A percentile compares a stretch with the other conserved stretches of the same genome.
These are phyloP conservation scores for Strigamia transsilvanica DNA, from an alignment of 2,888 invertebrate genomes.

Conservation along the genomic window DNA sequence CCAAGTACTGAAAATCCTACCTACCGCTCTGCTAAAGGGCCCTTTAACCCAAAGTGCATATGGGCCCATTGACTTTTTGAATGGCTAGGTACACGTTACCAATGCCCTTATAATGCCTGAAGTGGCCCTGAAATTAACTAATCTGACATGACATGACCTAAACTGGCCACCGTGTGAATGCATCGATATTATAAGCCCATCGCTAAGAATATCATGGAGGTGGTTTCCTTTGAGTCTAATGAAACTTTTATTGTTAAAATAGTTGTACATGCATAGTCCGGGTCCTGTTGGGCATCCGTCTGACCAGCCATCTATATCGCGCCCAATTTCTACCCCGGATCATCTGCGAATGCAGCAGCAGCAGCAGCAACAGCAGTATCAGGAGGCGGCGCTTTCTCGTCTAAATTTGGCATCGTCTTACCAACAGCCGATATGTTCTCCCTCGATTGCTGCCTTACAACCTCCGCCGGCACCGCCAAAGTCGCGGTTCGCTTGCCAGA, in stretches of 20 bases:
- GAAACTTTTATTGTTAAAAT: neutral
- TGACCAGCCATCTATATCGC: neutral
- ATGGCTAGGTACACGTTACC: too few relatives aligned
- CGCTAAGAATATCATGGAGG: too few relatives aligned
- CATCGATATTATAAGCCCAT: too few relatives aligned
- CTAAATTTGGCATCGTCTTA: neutral
- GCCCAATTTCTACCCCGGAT: neutral
- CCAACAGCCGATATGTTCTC: neutral
- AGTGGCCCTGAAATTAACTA: too few relatives aligned
- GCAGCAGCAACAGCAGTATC: neutral
- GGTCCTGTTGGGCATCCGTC: conserved; percentile 6
- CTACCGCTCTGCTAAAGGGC: too few relatives aligned
- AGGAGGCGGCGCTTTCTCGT: neutral
- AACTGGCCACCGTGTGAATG: too few relatives aligned
- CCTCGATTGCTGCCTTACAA: conserved; percentile 1
- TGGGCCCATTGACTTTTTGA: too few relatives aligned
- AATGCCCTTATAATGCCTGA: too few relatives aligned
- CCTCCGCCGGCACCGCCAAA: conserved; percentile 37
- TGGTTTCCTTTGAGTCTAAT: too few relatives aligned
- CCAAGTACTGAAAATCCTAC: too few relatives aligned
- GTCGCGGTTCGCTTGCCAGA: neutral
- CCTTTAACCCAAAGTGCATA: too few relatives aligned
- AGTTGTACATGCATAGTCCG: conserved; percentile 23
- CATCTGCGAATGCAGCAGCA: conserved; percentile 1
- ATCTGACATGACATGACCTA: too few relatives aligned